These are phyloP conservation scores for Albula goreensis DNA, from an alignment of 2,113 vertebrate species.

Conservation along the genomic window DNA sequence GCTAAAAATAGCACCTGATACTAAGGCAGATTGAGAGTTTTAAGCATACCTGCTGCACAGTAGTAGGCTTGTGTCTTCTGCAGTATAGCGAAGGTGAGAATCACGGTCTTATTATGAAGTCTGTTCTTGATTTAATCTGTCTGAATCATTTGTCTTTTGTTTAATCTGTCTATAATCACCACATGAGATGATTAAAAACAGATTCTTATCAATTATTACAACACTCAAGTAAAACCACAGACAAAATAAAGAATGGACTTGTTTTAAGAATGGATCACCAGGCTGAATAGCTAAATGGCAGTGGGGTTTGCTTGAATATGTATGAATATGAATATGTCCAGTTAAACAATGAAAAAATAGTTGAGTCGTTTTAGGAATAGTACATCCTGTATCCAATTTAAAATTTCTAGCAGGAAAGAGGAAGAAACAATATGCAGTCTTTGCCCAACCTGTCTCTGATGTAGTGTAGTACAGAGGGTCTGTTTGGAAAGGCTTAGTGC, in stretches of 20 bases:
- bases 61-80: not conserved
- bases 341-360: not conserved
- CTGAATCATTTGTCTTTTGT: no score
- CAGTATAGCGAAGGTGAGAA: not conserved
- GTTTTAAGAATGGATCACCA: not conserved
- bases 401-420: not conserved
- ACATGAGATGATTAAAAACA: not conserved
- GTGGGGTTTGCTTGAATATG: no score
- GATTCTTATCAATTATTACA: not conserved
- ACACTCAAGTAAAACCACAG: not conserved
- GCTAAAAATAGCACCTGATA: slow-evolving; percentile 54
- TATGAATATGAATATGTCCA: no score
- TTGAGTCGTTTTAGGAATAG: not conserved
- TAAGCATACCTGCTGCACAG: slow-evolving; percentile 26
- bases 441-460: slow-evolving; percentile 28
- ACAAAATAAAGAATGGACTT: not conserved
- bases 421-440: not conserved
- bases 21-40: slow-evolving; percentile 43
- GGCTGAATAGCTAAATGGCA: no score
- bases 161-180: no score
- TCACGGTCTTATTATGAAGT: not conserved
- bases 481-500: slow-evolving; percentile 37
- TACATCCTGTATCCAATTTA: not conserved
- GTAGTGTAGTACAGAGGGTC: slow-evolving; percentile 34
- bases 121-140: no score